phyloP scores from a whole-genome alignment of 2,888 invertebrate species.

The Platycnemis pennipes region DNA sequence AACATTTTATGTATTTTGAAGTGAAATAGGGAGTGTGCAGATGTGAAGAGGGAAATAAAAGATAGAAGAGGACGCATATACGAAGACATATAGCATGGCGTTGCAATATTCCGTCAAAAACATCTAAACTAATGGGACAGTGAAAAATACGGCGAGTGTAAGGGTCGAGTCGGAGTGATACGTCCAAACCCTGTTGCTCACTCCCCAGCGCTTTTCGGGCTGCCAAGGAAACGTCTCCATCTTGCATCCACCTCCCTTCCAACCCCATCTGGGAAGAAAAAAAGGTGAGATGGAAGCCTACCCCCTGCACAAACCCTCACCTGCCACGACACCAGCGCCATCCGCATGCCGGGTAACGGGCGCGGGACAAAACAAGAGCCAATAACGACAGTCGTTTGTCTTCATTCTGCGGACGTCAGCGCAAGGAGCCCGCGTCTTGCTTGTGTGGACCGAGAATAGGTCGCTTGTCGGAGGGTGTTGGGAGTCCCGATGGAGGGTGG shows the following conservation, averaged over 20 bases:
- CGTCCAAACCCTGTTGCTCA: background rate
- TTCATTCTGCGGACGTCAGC: constrained; percentile 16
- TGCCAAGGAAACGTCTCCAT: background rate
- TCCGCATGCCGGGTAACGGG: background rate
- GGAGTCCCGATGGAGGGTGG: no score
- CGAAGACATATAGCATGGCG: no score
- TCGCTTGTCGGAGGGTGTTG: background rate
- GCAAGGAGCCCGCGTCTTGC: background rate
- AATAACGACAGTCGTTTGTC: constrained; percentile 39
- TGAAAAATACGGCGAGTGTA: no score
- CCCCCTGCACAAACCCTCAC: background rate
- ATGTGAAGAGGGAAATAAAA: no score
- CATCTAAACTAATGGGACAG: no score
- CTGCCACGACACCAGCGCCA: background rate
- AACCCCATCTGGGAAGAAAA: background rate
- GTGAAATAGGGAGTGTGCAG: no score
- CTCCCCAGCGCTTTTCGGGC: background rate
- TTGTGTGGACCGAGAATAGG: background rate
- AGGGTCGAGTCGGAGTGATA: no score
- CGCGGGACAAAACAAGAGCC: constrained; percentile 29
- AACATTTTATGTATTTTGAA: no score
- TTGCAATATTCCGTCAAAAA: no score
- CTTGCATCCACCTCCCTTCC: background rate
- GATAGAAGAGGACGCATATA: no score
- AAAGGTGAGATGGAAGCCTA: background rate